phyloP scores from a whole-genome alignment of 2,113 vertebrate species.

The Psilopsiagon aymara region DNA sequence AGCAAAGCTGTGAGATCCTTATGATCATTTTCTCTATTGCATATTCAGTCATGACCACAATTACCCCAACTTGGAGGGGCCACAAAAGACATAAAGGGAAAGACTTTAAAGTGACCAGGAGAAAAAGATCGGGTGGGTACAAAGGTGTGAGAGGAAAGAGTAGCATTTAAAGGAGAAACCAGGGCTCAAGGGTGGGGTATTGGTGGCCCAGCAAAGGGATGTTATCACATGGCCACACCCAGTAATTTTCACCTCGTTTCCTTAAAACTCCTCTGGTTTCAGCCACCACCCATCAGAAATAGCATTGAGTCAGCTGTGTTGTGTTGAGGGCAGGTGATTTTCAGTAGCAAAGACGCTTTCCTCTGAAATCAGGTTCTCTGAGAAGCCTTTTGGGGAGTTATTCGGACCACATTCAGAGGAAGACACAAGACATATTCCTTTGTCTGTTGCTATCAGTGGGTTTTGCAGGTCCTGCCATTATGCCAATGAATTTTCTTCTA shows the following conservation, averaged over 20 bases:
- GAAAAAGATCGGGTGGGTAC: background rate
- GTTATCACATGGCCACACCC: background rate
- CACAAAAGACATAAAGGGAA: background rate
- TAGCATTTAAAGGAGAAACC: background rate
- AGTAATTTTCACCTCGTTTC: background rate
- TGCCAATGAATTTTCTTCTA: background rate
- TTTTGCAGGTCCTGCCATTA: background rate
- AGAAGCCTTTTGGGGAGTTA: background rate
- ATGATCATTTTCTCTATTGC: background rate
- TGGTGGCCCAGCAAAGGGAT: background rate
- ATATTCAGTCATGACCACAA: background rate
- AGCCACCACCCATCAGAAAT: background rate
- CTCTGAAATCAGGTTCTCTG: background rate
- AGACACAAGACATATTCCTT: background rate
- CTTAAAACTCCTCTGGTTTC: background rate
- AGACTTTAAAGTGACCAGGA: background rate
- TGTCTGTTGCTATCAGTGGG: accelerated
- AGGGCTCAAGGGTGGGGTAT: background rate
- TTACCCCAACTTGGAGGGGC: background rate
- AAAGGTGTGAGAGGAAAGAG: background rate
- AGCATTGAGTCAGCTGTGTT: accelerated
- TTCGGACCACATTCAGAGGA: background rate
- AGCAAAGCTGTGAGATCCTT: background rate
- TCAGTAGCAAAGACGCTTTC: background rate
- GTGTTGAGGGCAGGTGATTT: background rate